Evolutionary conservation across 2,797 vertebrate genomes (phyloP), one percentile per base, ranked within the genome.

Genomic region (Fratercula arctica): DNA sequence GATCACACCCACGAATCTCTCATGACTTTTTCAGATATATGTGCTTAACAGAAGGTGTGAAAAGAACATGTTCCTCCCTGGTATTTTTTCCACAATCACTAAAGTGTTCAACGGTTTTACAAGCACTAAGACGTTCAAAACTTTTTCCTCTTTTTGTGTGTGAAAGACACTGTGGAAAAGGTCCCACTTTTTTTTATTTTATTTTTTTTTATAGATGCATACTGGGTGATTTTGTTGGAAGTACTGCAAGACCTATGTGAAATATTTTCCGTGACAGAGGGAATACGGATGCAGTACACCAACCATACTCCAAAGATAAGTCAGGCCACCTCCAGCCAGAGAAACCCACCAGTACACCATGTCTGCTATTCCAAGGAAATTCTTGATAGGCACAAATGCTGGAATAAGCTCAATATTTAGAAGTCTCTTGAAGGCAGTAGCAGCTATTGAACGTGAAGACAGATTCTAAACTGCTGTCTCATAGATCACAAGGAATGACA

Each of bases 21-120:
- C 77, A 54, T 69, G 39, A 35, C 7, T 73, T 93, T 87, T 72
- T 39, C 70, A 51, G 43, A 24, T 56, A 10, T 43, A 82, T 6
- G 33, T 87, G 26, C 48, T 79, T 82, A 70, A 76, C 45, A 89
- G 17, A 74, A 95, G 59, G 48, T 84, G 41, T 90, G 80, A 93
- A 91, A 75, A 2, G 23, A 72, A 13, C 4, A 45, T 46, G 39
- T 37, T 85, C 54, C 51, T 79, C 20, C 35, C 64, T 41, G 33
- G 12, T 63, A 50, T 20, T 91, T 92, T 80, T 95, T 56, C 73
- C 76, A 68, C 28, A 48, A 45, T 26, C 61, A 24, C 23, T 41
- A 20, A 70, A 13, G 28, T 50, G 45, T 56, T 91, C 76, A 77
- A 53, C 26, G 63, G 16, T 54, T 91, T 75, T 54, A 63, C 25